Evolutionary conservation across 1,140 invertebrate genomes (phyloP).

Genomic region (Drosophila takahashii): DNA sequence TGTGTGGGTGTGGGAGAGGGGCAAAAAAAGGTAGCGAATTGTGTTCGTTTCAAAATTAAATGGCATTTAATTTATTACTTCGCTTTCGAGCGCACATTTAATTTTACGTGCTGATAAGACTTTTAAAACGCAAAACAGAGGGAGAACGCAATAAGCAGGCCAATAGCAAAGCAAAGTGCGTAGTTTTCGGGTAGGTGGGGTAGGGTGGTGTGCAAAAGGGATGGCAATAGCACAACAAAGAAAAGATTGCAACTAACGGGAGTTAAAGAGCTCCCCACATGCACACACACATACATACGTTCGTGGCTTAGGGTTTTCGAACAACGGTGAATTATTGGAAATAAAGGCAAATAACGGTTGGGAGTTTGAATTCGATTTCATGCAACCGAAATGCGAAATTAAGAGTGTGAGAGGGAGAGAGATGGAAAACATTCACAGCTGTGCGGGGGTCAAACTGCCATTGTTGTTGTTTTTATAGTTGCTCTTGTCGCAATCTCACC

Average conservation of each 20-base stretch:
- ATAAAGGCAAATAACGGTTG: conserved; percentile 33
- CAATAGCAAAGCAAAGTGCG: conserved; percentile 72
- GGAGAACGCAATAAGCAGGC: conserved; percentile 64
- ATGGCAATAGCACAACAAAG: conserved; percentile 27
- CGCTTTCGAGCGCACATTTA: conserved; percentile 23
- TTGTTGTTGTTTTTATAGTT: conserved; percentile 52
- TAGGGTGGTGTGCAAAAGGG: conserved; percentile 21
- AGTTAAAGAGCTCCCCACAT: conserved; percentile 15
- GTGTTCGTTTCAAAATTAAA: conserved; percentile 6
- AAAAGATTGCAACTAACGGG: conserved; percentile 27
- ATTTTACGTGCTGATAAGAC: conserved; percentile 63
- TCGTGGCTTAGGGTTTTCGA: conserved; percentile 4
- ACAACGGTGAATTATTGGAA: conserved; percentile 38
- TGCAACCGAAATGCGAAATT: conserved; percentile 1
- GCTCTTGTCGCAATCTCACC: conserved; percentile 7
- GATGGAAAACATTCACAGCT: conserved; percentile 55
- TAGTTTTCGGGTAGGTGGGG: conserved; percentile 53
- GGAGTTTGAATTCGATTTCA: conserved; percentile 21
- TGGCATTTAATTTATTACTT: conserved; percentile 27
- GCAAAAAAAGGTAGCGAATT: conserved; percentile 21
- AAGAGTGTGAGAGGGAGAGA: conserved; percentile 3
- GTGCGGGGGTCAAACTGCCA: conserved; percentile 47
- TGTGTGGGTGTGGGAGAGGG: conserved; percentile 10
- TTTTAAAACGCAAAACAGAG: conserved; percentile 75
- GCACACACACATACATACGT: not conserved